Percentiles rank a stretch among this genome's conserved stretches.
These are phyloP conservation scores for Coremacera marginata DNA, from an alignment of 2,888 invertebrate genomes.

Conservation along the genomic window DNA sequence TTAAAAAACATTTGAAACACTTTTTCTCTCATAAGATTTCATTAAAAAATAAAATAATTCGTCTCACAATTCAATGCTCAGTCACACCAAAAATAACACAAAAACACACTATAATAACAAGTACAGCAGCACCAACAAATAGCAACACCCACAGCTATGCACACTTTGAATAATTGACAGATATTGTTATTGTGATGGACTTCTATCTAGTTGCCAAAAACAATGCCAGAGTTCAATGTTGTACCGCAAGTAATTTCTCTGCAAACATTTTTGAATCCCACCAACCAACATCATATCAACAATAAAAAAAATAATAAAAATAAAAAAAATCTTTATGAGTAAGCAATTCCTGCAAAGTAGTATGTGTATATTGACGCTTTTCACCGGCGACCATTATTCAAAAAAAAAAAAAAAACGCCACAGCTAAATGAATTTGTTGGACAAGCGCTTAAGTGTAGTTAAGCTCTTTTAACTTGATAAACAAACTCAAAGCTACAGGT, in stretches of 20 bases:
- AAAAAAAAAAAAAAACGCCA: neutral
- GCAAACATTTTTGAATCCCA: neutral
- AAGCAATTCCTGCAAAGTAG: neutral
- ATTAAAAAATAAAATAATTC: neutral
- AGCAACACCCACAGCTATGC: neutral
- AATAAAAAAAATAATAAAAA: neutral
- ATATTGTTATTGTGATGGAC: neutral
- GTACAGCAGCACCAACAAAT: no score
- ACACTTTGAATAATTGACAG: neutral
- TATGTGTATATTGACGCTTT: neutral
- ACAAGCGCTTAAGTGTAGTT: constrained; percentile 6
- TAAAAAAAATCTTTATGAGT: neutral
- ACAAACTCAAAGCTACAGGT: neutral
- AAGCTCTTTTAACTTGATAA: neutral
- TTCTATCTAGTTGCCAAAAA: neutral
- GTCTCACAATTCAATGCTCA: neutral
- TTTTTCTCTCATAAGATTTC: neutral
- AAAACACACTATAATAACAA: neutral
- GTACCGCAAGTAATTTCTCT: neutral
- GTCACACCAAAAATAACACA: neutral
- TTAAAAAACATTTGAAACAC: neutral
- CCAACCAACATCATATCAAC: neutral
- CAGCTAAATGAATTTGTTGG: no score
- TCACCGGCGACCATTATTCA: neutral
- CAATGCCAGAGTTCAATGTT: neutral